phyloP scores from a whole-genome alignment of 2,888 invertebrate species.

The Phyllotreta cruciferae region DNA sequence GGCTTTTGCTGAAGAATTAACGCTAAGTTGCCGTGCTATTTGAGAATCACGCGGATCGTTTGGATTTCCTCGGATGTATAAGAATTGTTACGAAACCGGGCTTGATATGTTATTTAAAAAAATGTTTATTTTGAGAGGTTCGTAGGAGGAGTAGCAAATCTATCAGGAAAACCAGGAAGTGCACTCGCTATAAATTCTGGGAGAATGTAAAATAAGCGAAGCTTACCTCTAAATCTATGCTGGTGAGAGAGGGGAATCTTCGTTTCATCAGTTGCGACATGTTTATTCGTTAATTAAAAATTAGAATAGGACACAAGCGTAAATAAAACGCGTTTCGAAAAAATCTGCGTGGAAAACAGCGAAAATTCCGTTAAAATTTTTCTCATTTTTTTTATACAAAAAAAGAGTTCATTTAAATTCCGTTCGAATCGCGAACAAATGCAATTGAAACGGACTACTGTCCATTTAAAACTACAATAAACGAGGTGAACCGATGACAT shows the following conservation, averaged over 20 bases:
- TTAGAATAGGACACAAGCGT: too few relatives aligned
- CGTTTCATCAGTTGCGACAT: constrained; percentile 59
- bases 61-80: not conserved
- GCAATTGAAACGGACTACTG: constrained; percentile 8
- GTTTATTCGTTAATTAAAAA: constrained; percentile 8
- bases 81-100: not conserved
- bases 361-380: not conserved
- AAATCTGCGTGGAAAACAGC: too few relatives aligned
- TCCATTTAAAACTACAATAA: constrained; percentile 7
- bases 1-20: not conserved
- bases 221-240: constrained; percentile 62
- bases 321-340: too few relatives aligned
- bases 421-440: too few relatives aligned
- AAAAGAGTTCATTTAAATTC: too few relatives aligned
- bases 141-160: too few relatives aligned
- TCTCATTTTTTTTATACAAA: not conserved
- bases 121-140: too few relatives aligned
- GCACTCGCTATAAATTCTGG: too few relatives aligned
- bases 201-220: not conserved
- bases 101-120: not conserved
- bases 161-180: too few relatives aligned
- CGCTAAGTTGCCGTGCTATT: not conserved
- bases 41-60: constrained; percentile 1
- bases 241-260: constrained; percentile 63
- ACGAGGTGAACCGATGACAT: constrained; percentile 8